Percentiles rank a stretch among this genome's conserved stretches.
These are phyloP conservation scores for Melanostigma gelatinosum DNA, from an alignment of 2,113 vertebrate genomes.

Conservation along the genomic window DNA sequence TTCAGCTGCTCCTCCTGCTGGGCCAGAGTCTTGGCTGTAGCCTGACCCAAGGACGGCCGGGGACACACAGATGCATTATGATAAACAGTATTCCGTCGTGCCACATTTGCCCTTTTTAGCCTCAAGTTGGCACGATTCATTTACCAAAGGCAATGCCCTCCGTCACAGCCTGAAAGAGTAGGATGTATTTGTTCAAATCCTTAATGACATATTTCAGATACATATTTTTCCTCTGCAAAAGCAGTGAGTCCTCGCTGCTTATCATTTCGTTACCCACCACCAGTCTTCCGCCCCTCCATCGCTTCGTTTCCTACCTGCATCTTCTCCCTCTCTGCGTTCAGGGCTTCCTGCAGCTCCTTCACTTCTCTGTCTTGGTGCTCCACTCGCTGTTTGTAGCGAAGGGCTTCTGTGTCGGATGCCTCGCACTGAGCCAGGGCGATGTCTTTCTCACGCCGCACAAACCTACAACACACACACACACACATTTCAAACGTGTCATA, in stretches of 20 bases:
- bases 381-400: slow-evolving; percentile 90
- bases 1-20: slow-evolving; percentile 96
- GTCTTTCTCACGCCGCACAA: slow-evolving; percentile 95
- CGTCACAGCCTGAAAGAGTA: background rate
- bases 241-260: background rate
- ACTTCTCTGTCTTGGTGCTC: slow-evolving; percentile 92
- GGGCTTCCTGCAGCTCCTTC: slow-evolving; percentile 89
- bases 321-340: slow-evolving; percentile 92
- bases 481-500: background rate
- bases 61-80: background rate
- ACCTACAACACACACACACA: slow-evolving; percentile 79
- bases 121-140: background rate
- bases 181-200: background rate
- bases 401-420: slow-evolving; percentile 90
- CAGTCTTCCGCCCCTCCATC: background rate
- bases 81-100: background rate
- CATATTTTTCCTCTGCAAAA: background rate
- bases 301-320: slow-evolving; percentile 86
- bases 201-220: background rate
- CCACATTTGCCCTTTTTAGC: background rate
- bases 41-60: slow-evolving; percentile 71
- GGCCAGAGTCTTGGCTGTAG: slow-evolving; percentile 89
- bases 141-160: too few relatives aligned
- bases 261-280: background rate
- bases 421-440: slow-evolving; percentile 92